Base-by-base conservation (phyloP, 2,113 vertebrate species). In the Pungitius pungitius region DNA sequence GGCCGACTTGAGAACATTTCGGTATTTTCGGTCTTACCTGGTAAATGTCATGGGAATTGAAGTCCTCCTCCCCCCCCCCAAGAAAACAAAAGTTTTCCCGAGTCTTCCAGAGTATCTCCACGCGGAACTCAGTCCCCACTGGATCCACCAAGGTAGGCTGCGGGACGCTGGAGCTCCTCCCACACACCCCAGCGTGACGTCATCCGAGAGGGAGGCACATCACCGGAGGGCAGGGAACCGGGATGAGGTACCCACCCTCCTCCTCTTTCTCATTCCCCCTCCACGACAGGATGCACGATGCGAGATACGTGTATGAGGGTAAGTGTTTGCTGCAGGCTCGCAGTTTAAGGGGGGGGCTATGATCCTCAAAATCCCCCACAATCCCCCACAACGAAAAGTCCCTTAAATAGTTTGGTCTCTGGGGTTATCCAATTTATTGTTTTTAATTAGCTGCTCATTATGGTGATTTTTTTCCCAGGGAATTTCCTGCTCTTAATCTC, bases 41-140 rank as follows among this genome's bases (percentile, higher is more conserved):
- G 17, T 83, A 77, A 89, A 82, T 90, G 82, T 90, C 92, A 93
- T 93, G 83, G 85, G 87, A 79, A 71, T 79, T 59, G 73, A 85
- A 71, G 73, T 69, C 42, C 33, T 35, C 6, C 33, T 1, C 33
- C 33, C 5, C 33, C 33, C 33, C 69, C 62, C 42, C 12, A 27
- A 14, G 8, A 37, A 10, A 24, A 70, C 33, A 90, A 82, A 92
- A 86, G 73, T 87, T 92, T 87, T 71, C 69, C 77, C 76, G 73
- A 20, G 55, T 74, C 73, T 52, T 76, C 67, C 55, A 20, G 85
- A 83, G 83, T 90, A 90, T 87, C 88, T 92, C 91, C 88, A 85
- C 86, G 84, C 84, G 69, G 43, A 83, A 84, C 79, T 78, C 86
- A 47, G 17, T 78, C 77, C 73, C 43, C 76, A 80, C 83, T 88